A percentile compares a stretch with the other conserved stretches of the same genome.
phyloP scores from a whole-genome alignment of 1,140 invertebrate species.

The Drepana arcuata region DNA sequence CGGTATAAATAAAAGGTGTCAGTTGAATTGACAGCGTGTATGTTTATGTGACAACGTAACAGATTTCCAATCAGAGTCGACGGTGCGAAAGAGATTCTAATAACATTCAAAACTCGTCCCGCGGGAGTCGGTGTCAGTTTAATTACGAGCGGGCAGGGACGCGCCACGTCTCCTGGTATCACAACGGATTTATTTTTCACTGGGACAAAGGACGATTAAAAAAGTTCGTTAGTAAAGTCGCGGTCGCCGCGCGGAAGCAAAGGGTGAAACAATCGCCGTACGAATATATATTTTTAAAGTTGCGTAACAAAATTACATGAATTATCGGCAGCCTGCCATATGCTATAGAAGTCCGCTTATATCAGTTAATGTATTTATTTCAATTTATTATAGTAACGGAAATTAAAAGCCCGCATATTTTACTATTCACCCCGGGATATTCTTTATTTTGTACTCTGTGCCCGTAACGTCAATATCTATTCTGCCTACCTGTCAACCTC shows the following conservation, averaged over 20 bases:
- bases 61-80: conserved; percentile 58
- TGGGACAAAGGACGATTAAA: conserved; percentile 68
- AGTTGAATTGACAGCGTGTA: conserved; percentile 4
- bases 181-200: conserved; percentile 62
- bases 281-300: too few species aligned
- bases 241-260: conserved; percentile 47
- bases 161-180: conserved; percentile 42
- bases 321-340: too few species aligned
- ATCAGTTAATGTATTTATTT: too few species aligned
- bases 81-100: conserved; percentile 66
- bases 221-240: conserved; percentile 66
- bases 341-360: too few species aligned
- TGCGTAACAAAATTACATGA: too few species aligned
- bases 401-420: too few species aligned
- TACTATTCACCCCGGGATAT: too few species aligned
- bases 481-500: too few species aligned
- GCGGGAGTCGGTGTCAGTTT: conserved; percentile 58
- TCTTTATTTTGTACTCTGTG: too few species aligned
- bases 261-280: conserved; percentile 45
- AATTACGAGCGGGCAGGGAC: conserved; percentile 48
- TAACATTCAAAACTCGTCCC: conserved; percentile 69
- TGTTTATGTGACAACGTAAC: conserved; percentile 24
- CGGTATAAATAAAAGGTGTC: too few species aligned
- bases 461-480: too few species aligned
- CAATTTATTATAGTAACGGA: too few species aligned